Percentiles rank a stretch among this genome's conserved stretches.
Conservation (phyloP, 2,113 vertebrate genomes). For the Hippocampus barbouri region DNA sequence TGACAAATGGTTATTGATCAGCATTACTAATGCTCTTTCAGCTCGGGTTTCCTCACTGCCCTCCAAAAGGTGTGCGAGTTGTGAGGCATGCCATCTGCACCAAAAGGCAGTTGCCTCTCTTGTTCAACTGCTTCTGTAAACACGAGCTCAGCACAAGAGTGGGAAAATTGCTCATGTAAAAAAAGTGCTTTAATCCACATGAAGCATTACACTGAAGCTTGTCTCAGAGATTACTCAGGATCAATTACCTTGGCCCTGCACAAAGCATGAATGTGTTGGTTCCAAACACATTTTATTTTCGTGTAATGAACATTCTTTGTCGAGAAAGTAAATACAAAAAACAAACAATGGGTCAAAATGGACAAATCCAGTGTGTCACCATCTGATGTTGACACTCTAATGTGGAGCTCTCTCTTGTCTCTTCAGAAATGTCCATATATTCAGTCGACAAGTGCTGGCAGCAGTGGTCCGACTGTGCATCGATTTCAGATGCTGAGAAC, state of each 20-base stretch:
- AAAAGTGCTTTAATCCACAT: conserved; percentile 60
- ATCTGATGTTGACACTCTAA: conserved; percentile 57
- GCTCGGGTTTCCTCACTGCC: conserved; percentile 20
- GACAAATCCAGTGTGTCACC: conserved; percentile 43
- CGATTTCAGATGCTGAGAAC: conserved; percentile 4
- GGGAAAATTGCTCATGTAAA: conserved; percentile 42
- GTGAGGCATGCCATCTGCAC: conserved; percentile 57
- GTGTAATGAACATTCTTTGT: conserved; percentile 7
- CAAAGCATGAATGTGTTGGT: background rate
- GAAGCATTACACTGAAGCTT: conserved; percentile 59
- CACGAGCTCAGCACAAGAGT: conserved; percentile 16
- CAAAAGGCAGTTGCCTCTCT: conserved; percentile 6
- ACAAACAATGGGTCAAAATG: conserved; percentile 1
- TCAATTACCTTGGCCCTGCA: conserved; percentile 42
- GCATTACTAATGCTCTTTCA: conserved; percentile 34
- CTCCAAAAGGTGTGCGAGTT: conserved; percentile 53
- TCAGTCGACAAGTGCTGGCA: conserved; percentile 43
- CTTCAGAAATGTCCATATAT: conserved; percentile 40
- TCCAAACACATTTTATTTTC: background rate
- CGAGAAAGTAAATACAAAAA: conserved; percentile 8
- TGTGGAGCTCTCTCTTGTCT: conserved; percentile 51
- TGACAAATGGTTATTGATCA: conserved; percentile 44
- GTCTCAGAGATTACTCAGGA: conserved; percentile 60
- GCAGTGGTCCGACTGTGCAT: conserved; percentile 43
- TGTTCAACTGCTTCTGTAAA: background rate